Base-by-base conservation (phyloP, 2,113 vertebrate species). In the Pseudopodoces humilis region DNA sequence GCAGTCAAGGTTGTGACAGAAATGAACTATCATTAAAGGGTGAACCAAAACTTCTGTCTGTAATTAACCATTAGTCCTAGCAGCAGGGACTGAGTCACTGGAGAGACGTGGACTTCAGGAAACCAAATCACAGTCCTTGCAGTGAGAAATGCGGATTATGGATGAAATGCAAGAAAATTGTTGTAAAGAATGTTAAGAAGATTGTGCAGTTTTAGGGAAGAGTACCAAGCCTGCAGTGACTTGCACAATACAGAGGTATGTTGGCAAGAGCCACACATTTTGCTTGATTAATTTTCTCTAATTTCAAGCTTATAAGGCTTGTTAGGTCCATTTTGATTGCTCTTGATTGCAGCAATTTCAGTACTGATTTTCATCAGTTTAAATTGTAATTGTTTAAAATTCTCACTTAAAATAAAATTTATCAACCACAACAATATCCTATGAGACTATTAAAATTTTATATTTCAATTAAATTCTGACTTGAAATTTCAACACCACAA, bases 361-460 rank as follows among this genome's bases (percentile, higher is more conserved):
- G 30, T 20, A 58, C 6, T 15, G 9, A 28, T 41, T 55, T 46
- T 68, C 25, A 50, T 35, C 6, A 28, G 11, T 64, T 67, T 63
- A 68, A 75, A 55, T 9, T 58, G 16, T 30, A 43, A 37, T 37
- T 46, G 17, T 16, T 46, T 53, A 37, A 46, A 63, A 53, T 72
- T 37, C 9, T 59, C 9, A 59, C 11, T 13, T 47, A 18, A 58
- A 69, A 59, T 35, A 33, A 67, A 2, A 55, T 52, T 41, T 39
- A 13, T 50, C 6, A 49, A 5, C 10, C 21, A 22, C 1, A 1
- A 6, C 2, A 3, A 12, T 52, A 65, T 33, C 50, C 11, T 21
- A 39, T 23, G 25, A 60, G 18, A 43, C 1, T 18, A 43, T 62
- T 80, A 31, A 21, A 37, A 35, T 41, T 80, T 80, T 53, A 10